Evolutionary conservation across 2,888 invertebrate genomes (phyloP).

Genomic region (Mythimna albipuncta): DNA sequence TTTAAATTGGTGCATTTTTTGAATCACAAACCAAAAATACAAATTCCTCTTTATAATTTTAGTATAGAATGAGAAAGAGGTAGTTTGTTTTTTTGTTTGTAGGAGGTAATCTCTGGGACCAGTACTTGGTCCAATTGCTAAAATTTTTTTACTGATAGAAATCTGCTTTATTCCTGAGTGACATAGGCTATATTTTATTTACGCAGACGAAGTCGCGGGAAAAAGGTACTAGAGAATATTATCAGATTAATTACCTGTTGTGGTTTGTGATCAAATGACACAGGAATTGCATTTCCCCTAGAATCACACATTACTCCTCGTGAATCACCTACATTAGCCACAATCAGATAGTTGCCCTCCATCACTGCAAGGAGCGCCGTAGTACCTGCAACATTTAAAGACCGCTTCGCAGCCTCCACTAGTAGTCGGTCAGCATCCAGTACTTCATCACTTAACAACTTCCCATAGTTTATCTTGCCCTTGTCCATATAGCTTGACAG

Average conservation of each 20-base stretch:
- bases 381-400: constrained; percentile 95
- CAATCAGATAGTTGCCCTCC: constrained; percentile 95
- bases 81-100: too few species aligned
- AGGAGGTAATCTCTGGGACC: too few species aligned
- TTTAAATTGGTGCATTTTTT: too few species aligned
- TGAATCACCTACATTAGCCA: constrained; percentile 99
- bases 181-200: too few species aligned
- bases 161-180: too few species aligned
- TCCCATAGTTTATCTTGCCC: constrained; percentile 95
- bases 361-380: constrained; percentile 97
- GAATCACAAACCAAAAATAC: too few species aligned
- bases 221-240: too few species aligned
- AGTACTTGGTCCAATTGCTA: too few species aligned
- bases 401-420: constrained; percentile 95
- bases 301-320: constrained; percentile 98
- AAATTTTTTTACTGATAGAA: too few species aligned
- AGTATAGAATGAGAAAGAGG: neutral
- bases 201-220: too few species aligned
- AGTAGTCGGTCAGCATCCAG: constrained; percentile 95
- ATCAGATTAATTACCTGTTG: constrained; percentile 93
- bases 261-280: constrained; percentile 99
- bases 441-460: constrained; percentile 96
- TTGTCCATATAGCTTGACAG: constrained; percentile 93
- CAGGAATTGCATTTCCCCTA: constrained; percentile 96
- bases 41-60: neutral